These are phyloP conservation scores for Pammene fasciana DNA, from an alignment of 2,888 invertebrate species.

Conservation along the genomic window DNA sequence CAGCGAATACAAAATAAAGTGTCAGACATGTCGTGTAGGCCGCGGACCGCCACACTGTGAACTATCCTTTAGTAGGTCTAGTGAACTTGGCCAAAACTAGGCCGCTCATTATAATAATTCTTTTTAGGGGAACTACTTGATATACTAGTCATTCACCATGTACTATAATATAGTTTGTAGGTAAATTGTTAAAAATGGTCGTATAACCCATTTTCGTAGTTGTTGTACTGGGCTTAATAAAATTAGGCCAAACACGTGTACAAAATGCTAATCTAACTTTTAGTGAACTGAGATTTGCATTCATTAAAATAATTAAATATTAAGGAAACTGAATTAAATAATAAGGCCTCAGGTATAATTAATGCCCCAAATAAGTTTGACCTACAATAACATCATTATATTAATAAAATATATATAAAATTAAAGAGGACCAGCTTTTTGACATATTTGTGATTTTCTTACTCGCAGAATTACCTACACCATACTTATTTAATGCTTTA, in stretches of 20 bases:
- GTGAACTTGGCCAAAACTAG: background rate
- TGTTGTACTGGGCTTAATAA: conserved; percentile 31
- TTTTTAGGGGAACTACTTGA: conserved; percentile 17
- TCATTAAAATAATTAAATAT: background rate
- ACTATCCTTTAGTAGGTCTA: too few species aligned
- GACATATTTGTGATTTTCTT: background rate
- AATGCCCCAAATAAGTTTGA: conserved; percentile 23
- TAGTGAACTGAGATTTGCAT: conserved; percentile 4
- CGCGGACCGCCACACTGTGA: too few species aligned
- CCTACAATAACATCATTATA: background rate
- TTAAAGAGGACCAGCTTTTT: conserved; percentile 35
- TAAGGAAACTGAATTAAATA: background rate
- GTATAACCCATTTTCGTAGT: conserved; percentile 33
- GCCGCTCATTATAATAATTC: conserved; percentile 1
- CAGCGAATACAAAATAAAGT: too few species aligned
- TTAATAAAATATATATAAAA: too few species aligned
- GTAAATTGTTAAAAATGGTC: conserved; percentile 33
- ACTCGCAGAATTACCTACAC: background rate
- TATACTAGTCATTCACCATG: conserved; percentile 25
- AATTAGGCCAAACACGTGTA: conserved; percentile 29
- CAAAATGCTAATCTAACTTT: conserved; percentile 17
- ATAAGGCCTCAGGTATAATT: conserved; percentile 15
- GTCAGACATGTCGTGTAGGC: too few species aligned
- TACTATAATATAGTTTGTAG: conserved; percentile 24
- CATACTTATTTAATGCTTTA: conserved; percentile 1